A percentile compares a stretch with the other conserved stretches of the same genome.
phyloP scores from a whole-genome alignment of 2,113 vertebrate species.

The Lasiurus borealis region DNA sequence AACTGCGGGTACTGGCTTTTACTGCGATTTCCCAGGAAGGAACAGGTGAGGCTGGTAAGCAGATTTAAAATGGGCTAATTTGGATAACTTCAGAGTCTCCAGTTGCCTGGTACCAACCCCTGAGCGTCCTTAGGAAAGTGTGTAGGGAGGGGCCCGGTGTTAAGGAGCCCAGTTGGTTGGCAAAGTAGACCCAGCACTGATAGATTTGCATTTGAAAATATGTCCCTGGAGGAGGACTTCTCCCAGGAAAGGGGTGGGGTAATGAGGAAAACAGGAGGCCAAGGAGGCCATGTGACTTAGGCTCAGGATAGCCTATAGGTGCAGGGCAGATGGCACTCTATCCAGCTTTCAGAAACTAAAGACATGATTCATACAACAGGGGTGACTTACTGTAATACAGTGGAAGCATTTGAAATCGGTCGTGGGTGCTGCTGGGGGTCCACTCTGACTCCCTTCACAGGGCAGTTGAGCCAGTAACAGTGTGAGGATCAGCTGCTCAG shows the following conservation, averaged over 20 bases:
- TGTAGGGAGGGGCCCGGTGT: background rate
- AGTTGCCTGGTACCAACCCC: background rate
- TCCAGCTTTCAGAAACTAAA: background rate
- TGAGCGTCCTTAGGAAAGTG: background rate
- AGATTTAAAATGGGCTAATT: background rate
- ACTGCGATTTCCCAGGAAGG: background rate
- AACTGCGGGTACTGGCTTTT: background rate
- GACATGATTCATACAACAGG: background rate
- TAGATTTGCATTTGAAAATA: constrained; percentile 1
- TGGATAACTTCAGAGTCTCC: background rate
- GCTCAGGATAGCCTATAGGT: background rate
- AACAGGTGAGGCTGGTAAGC: background rate
- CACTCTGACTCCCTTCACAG: background rate
- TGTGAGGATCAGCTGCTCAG: background rate
- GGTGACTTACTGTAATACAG: background rate
- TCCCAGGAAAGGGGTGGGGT: background rate
- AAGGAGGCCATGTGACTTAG: background rate
- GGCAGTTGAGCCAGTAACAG: background rate
- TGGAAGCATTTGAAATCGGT: background rate
- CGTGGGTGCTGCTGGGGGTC: background rate
- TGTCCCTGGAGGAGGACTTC: fast-evolving
- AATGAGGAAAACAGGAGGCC: background rate
- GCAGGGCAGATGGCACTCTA: background rate
- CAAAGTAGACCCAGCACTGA: background rate
- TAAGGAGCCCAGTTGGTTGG: background rate